A percentile compares a stretch with the other conserved stretches of the same genome.
These are phyloP conservation scores for Gryon sp. DNA, from an alignment of 1,140 invertebrate genomes.

Conservation along the genomic window DNA sequence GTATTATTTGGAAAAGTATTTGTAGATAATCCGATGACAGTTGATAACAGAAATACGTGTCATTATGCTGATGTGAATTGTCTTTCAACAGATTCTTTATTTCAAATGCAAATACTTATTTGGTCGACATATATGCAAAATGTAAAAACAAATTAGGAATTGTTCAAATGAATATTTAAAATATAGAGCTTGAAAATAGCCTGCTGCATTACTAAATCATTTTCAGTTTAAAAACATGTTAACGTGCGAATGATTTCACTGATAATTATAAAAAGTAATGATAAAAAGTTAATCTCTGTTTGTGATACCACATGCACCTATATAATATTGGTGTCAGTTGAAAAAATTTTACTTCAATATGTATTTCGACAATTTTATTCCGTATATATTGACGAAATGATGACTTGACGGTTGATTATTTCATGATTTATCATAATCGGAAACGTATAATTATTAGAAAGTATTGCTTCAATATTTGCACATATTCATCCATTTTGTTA, in stretches of 20 bases:
- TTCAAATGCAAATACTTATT: conserved; percentile 36
- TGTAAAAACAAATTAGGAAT: conserved; percentile 51
- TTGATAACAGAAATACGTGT: conserved; percentile 23
- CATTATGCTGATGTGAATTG: conserved; percentile 27
- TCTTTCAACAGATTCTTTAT: conserved; percentile 24
- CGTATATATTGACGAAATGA: no score
- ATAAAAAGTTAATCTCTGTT: conserved; percentile 48
- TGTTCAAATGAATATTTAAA: conserved; percentile 35
- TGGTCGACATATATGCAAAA: conserved; percentile 23
- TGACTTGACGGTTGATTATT: no score
- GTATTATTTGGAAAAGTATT: conserved; percentile 34
- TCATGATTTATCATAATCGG: no score
- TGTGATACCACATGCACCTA: conserved; percentile 12
- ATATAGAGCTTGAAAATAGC: conserved; percentile 20
- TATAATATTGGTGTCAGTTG: conserved; percentile 20
- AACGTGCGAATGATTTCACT: conserved; percentile 35
- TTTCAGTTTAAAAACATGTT: conserved; percentile 40
- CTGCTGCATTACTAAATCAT: conserved; percentile 40
- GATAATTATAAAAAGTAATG: conserved; percentile 45
- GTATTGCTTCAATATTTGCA: no score
- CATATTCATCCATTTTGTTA: no score
- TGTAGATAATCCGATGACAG: conserved; percentile 34
- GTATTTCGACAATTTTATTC: no score
- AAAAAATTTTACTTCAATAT: no score
- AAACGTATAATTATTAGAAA: no score